Evolutionary conservation across 2,113 vertebrate genomes (phyloP).

Genomic region (Dunckerocampus dactyliophorus): DNA sequence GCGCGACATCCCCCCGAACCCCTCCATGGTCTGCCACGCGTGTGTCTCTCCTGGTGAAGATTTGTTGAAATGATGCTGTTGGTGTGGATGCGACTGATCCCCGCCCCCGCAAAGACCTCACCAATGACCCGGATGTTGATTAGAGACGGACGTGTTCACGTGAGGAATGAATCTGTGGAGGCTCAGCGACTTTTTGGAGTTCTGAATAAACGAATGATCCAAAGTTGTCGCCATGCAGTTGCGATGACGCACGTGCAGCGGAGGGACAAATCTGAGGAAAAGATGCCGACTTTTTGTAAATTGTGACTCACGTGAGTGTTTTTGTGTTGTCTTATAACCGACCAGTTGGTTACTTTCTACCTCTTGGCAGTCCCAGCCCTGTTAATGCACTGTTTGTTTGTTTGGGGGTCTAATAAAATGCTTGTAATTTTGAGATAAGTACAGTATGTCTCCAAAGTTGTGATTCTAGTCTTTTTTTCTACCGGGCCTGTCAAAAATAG

Average conservation of each 20-base stretch:
- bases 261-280: slow-evolving; percentile 56
- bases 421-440: neutral
- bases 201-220: slow-evolving; percentile 23
- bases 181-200: slow-evolving; percentile 16
- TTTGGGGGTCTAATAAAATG: slow-evolving; percentile 39
- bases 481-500: no score
- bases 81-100: slow-evolving; percentile 52
- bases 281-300: slow-evolving; percentile 9
- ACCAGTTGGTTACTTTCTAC: slow-evolving; percentile 26
- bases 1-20: slow-evolving; percentile 23
- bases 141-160: neutral
- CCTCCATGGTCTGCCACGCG: slow-evolving; percentile 16
- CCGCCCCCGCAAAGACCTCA: slow-evolving; percentile 23
- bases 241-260: slow-evolving; percentile 52
- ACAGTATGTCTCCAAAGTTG: neutral
- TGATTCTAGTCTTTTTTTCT: no score
- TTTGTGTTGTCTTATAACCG: slow-evolving; percentile 17
- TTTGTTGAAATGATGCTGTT: slow-evolving; percentile 62
- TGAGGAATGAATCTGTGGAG: slow-evolving; percentile 3
- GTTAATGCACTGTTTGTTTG: slow-evolving; percentile 20
- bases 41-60: slow-evolving; percentile 51
- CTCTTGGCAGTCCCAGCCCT: slow-evolving; percentile 7
- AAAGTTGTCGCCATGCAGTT: slow-evolving; percentile 22
- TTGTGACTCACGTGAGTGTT: neutral
- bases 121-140: neutral